Evolutionary conservation across 1,140 invertebrate species (phyloP), one percentile per base, ranked within the genome.

Genomic region (Drosophila nebulosa): DNA sequence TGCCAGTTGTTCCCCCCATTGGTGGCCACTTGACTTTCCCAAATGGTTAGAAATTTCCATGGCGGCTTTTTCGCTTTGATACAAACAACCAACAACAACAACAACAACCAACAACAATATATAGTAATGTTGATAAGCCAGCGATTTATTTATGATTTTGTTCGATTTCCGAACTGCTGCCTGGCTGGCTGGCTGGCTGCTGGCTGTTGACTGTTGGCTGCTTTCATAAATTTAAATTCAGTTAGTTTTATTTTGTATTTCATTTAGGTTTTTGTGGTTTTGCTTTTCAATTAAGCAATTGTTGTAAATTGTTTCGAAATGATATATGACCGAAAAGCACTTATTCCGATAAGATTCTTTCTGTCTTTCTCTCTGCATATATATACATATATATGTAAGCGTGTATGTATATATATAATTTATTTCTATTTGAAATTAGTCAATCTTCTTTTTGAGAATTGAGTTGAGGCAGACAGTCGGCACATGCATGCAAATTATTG

Each of bases 161-260:
- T 88, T 78, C 77, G 78, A 86, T 77, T 86, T 84, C 46, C 39
- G 55, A 36, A 69, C 62, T 64, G 3, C 30, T 32, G 30, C 30
- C 30, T 32, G n/a, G 30, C 9, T 10, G 9, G 42, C 53, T 62
- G 30, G 3, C 30, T 32, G 30, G 7, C 30, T 32, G 30, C 9
- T 10, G 9, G 42, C 53, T 62, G 64, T 46, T 73, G 55, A n/a
- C 36, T 51, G 39, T 14, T 52, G 46, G 79, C 74, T 77, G 73
- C 80, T 86, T 85, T 88, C 78, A 86, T 85, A 85, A 85, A 86
- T 85, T 85, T 85, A 85, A 86, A 85, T 85, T 81, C 68, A 46
- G 39, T 46, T 21, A 46, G 39, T 46, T 21, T 46, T 9, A 9
- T 46, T 46, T 46, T 46, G 7, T 9, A 2, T 46, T 42, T 16